Percentiles rank a stretch among this genome's conserved stretches.
Evolutionary conservation across 2,797 vertebrate genomes (phyloP).

Genomic region (Meda fulgida): DNA sequence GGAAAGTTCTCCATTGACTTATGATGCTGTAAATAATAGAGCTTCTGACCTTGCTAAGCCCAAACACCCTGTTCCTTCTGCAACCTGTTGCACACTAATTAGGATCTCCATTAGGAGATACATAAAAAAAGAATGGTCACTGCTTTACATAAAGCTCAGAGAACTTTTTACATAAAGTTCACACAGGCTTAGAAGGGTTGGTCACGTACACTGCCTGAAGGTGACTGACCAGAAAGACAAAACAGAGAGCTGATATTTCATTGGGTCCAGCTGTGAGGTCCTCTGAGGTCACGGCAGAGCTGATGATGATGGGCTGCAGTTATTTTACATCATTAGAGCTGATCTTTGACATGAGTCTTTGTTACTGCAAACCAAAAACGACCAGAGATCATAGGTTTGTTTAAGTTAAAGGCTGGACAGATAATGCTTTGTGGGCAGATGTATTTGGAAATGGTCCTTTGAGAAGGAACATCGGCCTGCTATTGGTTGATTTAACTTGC

Average conservation of each 20-base stretch:
- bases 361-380: constrained; percentile 6
- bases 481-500: constrained; percentile 53
- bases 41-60: background rate
- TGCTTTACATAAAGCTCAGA: background rate
- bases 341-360: constrained; percentile 5
- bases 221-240: background rate
- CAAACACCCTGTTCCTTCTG: background rate
- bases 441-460: constrained; percentile 26
- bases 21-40: background rate
- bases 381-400: constrained; percentile 15
- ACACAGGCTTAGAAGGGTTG: constrained; percentile 1
- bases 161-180: too few relatives aligned
- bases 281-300: constrained; percentile 15
- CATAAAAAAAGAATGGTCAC: constrained; percentile 11
- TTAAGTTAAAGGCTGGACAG: constrained; percentile 13
- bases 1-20: background rate
- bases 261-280: constrained; percentile 7
- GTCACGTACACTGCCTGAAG: background rate
- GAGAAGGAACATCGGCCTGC: constrained; percentile 9
- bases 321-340: constrained; percentile 20
- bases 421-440: constrained; percentile 9
- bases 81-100: background rate
- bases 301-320: background rate
- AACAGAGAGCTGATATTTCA: constrained; percentile 6
- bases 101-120: background rate